Conservation (phyloP, 2,888 invertebrate species). For the Lathronympha strigana region DNA sequence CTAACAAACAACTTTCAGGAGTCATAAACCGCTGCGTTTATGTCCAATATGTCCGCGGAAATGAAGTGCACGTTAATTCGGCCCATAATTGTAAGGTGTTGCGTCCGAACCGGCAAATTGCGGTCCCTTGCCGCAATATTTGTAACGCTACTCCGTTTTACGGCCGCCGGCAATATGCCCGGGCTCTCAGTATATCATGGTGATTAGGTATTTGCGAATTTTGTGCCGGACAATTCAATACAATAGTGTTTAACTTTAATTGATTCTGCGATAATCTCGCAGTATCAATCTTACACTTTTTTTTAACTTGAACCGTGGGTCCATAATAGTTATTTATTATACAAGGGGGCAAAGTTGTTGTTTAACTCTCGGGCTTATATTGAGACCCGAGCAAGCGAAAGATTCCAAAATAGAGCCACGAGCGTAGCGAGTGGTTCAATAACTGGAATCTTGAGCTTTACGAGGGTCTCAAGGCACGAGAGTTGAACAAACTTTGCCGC, state of each 20-base stretch:
- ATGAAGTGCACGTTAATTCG: slow-evolving; percentile 36
- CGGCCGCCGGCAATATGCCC: slow-evolving; percentile 15
- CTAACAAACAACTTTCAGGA: slow-evolving; percentile 13
- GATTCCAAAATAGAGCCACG: too few species aligned
- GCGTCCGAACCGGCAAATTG: slow-evolving; percentile 38
- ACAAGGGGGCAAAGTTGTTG: too few species aligned
- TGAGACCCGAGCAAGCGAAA: too few species aligned
- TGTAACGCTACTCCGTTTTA: slow-evolving; percentile 31
- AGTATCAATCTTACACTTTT: too few species aligned
- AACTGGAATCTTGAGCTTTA: too few species aligned
- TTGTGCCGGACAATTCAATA: neutral
- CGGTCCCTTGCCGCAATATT: slow-evolving; percentile 40
- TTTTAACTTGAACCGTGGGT: too few species aligned
- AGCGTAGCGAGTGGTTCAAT: too few species aligned
- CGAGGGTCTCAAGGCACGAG: too few species aligned
- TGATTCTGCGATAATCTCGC: too few species aligned
- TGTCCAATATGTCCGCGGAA: slow-evolving; percentile 31
- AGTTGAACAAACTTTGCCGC: too few species aligned
- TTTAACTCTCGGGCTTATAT: too few species aligned
- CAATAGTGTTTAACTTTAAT: neutral
- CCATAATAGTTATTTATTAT: too few species aligned
- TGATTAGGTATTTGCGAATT: slow-evolving; percentile 7
- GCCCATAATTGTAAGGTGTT: slow-evolving; percentile 39
- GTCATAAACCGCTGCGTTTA: slow-evolving; percentile 40
- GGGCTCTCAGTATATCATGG: slow-evolving; percentile 2